Evolutionary conservation across 2,797 vertebrate genomes (phyloP).

Genomic region (Merluccius polli): DNA sequence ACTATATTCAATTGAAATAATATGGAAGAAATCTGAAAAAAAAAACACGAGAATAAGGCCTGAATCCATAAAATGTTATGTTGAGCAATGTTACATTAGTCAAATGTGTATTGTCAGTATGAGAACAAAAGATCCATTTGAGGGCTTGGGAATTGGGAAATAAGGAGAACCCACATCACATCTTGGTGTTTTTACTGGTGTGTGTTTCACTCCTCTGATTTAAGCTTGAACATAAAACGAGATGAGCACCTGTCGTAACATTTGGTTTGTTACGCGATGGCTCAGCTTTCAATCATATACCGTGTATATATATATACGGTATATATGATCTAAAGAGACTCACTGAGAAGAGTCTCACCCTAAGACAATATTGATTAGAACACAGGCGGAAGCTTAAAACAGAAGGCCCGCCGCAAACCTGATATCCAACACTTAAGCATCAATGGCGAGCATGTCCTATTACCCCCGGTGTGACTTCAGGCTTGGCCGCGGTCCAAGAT

Average conservation of each 20-base stretch:
- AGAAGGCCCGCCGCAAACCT: constrained; percentile 25
- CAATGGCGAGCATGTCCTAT: constrained; percentile 31
- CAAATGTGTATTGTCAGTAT: not conserved
- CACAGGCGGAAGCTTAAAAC: constrained; percentile 11
- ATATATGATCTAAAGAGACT: not conserved
- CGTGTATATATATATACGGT: too few species aligned
- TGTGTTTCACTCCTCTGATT: not conserved
- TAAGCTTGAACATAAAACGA: not conserved
- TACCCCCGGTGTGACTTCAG: constrained; percentile 26
- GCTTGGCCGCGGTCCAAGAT: constrained; percentile 30
- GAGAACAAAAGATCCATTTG: not conserved
- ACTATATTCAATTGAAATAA: not conserved
- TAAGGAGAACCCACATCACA: not conserved
- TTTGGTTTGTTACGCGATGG: not conserved
- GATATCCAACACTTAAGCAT: not conserved
- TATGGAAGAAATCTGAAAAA: not conserved
- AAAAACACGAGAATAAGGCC: not conserved
- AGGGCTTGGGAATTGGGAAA: too few species aligned
- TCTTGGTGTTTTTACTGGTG: not conserved
- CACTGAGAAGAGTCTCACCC: not conserved
- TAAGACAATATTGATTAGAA: constrained; percentile 13
- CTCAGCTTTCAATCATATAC: not conserved
- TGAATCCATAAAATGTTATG: too few species aligned
- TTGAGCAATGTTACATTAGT: not conserved
- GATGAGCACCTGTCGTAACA: not conserved